Percentiles rank a stretch among this genome's conserved stretches.
Evolutionary conservation across 2,888 invertebrate species (phyloP).

Genomic region (Monoplex corrugatus): DNA sequence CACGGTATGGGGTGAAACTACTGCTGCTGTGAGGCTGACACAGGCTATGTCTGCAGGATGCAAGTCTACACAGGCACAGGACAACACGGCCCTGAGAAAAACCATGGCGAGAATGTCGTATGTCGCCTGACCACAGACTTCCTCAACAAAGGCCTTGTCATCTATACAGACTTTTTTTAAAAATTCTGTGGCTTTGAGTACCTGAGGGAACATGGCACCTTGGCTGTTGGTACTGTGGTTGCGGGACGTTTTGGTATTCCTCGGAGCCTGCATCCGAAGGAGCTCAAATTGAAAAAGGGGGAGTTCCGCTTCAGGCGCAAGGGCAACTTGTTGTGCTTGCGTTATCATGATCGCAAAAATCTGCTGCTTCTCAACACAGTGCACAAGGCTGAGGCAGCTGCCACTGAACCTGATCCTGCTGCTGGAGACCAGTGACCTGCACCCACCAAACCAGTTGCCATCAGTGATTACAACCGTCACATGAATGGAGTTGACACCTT

Average conservation of each 20-base stretch:
- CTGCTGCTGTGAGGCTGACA: neutral
- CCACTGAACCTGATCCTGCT: neutral
- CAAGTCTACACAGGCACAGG: no score
- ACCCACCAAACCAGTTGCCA: neutral
- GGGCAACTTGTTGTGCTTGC: constrained; percentile 14
- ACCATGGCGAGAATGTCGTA: no score
- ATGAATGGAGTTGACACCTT: no score
- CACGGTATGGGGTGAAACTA: neutral
- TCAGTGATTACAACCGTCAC: neutral
- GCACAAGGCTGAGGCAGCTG: neutral
- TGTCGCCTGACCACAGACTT: no score
- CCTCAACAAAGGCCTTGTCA: neutral
- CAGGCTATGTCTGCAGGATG: no score
- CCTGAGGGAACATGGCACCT: neutral
- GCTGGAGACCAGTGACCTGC: neutral
- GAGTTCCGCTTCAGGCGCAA: neutral
- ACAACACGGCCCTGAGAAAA: no score
- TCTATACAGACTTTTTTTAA: neutral
- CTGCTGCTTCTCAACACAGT: neutral
- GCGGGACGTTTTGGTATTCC: no score
- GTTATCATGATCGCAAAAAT: neutral
- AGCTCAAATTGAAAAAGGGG: neutral
- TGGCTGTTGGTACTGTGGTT: neutral
- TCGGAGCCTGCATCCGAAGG: no score
- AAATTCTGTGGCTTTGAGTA: neutral